Evolutionary conservation across 2,888 invertebrate genomes (phyloP), one percentile per base, ranked within the genome.

Genomic region (Antheraea assamensis): DNA sequence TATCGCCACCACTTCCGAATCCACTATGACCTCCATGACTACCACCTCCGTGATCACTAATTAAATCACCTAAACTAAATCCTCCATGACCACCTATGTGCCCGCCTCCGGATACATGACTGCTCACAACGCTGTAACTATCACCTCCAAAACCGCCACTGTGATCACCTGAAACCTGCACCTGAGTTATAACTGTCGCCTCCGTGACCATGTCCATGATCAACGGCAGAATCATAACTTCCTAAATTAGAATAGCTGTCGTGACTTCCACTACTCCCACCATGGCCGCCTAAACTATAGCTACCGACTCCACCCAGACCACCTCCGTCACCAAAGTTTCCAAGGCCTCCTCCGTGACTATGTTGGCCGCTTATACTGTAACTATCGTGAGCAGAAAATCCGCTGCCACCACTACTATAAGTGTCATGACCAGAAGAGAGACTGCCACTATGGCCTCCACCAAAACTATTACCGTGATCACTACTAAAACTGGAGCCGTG

Each of bases 1-100:
- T 95, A 78, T 92, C 95, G 75, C 90, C 81, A n/a, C 87, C 61
- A 30, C 61, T 64, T 64, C 86, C 83, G 72, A 82, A 82, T 30
- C 85, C 81, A 3, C 87, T 83, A 42, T 83, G 79, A 7, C 83
- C 82, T 10, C 90, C 87, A 72, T 82, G 81, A 42, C 88, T 85
- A 0, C 88, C 86, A 15, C 84, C 66, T 21, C 35, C 85, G 68
- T 79, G 82, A 74, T 79, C 83, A 7, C 85, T 82, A 1, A 82
- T 83, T 8, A 80, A 74, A 17, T 80, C 82, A 27, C 85, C 82
- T 49, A 83, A 74, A 35, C 85, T 82, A 70, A 82, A 82, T 17
- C 86, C 85, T 2, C 88, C 88, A 70, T 85, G 85, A 27, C 88
- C 82, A 3, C 84, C 83, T 1, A 88, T 87, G 72, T 81, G 80